phyloP scores from a whole-genome alignment of 2,113 vertebrate species.

The Muscicapa adusta region DNA sequence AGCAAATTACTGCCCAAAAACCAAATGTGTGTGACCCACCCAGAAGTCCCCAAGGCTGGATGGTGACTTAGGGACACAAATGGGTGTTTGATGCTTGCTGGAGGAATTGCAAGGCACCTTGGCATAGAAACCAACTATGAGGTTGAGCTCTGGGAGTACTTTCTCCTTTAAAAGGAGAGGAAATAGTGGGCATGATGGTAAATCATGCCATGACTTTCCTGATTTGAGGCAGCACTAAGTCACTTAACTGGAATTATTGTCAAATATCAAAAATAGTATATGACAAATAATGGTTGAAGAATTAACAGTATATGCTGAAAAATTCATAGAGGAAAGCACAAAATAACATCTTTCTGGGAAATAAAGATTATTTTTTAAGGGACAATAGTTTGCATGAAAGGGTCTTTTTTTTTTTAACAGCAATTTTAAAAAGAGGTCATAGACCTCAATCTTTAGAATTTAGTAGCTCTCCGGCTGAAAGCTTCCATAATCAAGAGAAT shows the following conservation, averaged over 20 bases:
- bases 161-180: neutral
- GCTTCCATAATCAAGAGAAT: conserved; percentile 26
- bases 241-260: neutral
- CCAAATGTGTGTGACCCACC: too few relatives aligned
- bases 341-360: neutral
- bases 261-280: neutral
- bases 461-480: neutral
- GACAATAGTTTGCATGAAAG: neutral
- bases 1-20: neutral
- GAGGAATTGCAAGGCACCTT: neutral
- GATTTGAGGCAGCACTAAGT: neutral
- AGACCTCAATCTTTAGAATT: neutral
- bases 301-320: neutral
- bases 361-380: neutral
- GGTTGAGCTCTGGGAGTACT: neutral
- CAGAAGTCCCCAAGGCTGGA: neutral
- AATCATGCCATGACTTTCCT: neutral
- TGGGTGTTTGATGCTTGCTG: neutral
- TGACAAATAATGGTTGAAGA: neutral
- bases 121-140: neutral
- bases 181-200: neutral
- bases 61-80: neutral
- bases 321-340: neutral
- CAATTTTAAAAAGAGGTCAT: neutral
- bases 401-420: neutral